These are phyloP conservation scores for Tenthredo mesomela DNA, from an alignment of 2,888 invertebrate species.

Conservation along the genomic window DNA sequence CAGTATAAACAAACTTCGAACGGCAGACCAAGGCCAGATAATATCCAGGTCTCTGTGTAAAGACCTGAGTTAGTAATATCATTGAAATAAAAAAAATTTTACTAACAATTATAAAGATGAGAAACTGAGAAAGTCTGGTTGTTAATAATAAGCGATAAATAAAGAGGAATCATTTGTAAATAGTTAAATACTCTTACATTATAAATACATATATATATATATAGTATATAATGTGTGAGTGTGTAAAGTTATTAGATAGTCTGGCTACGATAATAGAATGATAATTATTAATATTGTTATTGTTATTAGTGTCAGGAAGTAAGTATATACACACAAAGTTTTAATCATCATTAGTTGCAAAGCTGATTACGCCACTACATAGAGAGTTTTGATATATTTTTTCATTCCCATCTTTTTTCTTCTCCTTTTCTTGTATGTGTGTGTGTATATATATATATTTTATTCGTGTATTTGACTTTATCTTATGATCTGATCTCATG, in stretches of 20 bases:
- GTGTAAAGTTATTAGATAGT: neutral
- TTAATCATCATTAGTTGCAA: neutral
- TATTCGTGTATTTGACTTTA: neutral
- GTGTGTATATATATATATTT: neutral
- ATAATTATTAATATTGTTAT: neutral
- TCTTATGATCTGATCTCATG: constrained; percentile 22
- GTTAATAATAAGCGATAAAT: neutral
- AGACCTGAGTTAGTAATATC: neutral
- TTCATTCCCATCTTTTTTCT: neutral
- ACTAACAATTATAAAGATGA: neutral
- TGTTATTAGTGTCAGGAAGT: neutral
- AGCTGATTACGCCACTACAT: neutral
- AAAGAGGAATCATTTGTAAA: neutral
- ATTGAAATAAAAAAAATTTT: neutral
- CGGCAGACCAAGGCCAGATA: neutral
- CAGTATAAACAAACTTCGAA: neutral
- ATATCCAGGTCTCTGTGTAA: neutral
- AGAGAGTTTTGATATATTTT: neutral
- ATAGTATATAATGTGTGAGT: neutral
- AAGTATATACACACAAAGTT: neutral
- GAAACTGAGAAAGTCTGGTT: neutral
- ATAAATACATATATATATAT: neutral
- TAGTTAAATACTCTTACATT: too few relatives aligned
- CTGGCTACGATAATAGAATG: neutral
- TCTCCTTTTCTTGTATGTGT: neutral